Conservation (phyloP, 2,888 invertebrate genomes). For the Machimus rusticus region DNA sequence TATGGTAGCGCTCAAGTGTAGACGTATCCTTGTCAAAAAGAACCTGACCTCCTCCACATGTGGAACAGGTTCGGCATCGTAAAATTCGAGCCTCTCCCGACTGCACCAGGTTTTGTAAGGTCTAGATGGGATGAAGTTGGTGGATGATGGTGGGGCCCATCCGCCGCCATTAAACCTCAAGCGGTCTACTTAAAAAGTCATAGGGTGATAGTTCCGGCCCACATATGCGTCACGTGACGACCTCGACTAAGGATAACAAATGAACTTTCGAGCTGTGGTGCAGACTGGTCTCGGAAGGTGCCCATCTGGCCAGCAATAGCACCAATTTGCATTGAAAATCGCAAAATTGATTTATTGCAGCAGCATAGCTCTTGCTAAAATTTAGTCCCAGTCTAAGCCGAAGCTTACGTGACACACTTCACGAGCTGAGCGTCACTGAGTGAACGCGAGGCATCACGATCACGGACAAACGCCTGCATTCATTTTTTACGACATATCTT, state of each 20-base stretch:
- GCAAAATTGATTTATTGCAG: neutral
- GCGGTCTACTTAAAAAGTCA: neutral
- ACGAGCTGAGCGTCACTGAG: neutral
- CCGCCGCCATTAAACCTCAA: neutral
- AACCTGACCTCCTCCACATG: neutral
- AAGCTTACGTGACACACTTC: neutral
- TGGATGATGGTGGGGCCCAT: neutral
- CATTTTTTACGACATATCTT: neutral
- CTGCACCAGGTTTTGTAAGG: neutral
- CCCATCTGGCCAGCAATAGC: neutral
- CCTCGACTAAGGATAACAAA: neutral
- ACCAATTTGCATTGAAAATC: neutral
- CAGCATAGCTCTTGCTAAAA: neutral
- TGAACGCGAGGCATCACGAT: neutral
- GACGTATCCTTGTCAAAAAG: neutral
- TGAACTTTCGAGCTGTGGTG: neutral
- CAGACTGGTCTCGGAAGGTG: neutral
- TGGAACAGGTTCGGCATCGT: neutral
- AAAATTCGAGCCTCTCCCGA: neutral
- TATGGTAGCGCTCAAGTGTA: neutral
- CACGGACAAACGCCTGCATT: neutral
- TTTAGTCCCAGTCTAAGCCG: neutral
- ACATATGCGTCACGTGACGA: neutral
- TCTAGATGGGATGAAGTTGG: neutral
- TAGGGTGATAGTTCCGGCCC: neutral